Conservation (phyloP, 2,888 invertebrate genomes). For the Camptogramma bilineatum region DNA sequence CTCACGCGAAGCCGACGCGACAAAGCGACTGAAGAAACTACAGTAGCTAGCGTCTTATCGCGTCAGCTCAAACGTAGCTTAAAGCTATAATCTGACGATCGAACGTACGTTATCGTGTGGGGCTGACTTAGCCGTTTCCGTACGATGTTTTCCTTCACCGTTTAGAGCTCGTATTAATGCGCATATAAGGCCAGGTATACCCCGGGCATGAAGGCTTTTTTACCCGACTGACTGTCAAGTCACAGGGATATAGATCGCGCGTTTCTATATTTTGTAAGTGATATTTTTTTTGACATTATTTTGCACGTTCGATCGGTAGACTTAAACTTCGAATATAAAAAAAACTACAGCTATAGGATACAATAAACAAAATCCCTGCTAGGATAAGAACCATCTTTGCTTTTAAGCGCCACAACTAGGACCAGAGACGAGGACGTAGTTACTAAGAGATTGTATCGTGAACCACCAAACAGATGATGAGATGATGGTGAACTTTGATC, state of each 20-base stretch:
- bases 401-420: constrained; percentile 53
- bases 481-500: not conserved
- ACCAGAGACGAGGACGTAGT: constrained; percentile 42
- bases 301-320: constrained; percentile 13
- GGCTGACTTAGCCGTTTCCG: too few species aligned
- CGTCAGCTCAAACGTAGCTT: constrained; percentile 3
- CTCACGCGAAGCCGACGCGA: constrained; percentile 15
- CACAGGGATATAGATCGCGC: too few species aligned
- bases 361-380: constrained; percentile 70
- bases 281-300: not conserved
- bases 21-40: not conserved
- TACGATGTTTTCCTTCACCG: too few species aligned
- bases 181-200: too few species aligned
- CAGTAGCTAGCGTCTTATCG: not conserved
- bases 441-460: constrained; percentile 5
- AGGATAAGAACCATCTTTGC: constrained; percentile 60
- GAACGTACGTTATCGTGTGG: not conserved
- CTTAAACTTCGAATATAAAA: constrained; percentile 39
- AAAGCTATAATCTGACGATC: constrained; percentile 19
- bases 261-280: too few species aligned
- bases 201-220: too few species aligned
- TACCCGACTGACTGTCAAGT: too few species aligned
- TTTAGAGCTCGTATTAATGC: too few species aligned
- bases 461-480: constrained; percentile 2
- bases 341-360: constrained; percentile 56